Percentiles rank a stretch among this genome's conserved stretches.
Conservation (phyloP, 1,140 invertebrate genomes). For the Drosophila pectinifera region DNA sequence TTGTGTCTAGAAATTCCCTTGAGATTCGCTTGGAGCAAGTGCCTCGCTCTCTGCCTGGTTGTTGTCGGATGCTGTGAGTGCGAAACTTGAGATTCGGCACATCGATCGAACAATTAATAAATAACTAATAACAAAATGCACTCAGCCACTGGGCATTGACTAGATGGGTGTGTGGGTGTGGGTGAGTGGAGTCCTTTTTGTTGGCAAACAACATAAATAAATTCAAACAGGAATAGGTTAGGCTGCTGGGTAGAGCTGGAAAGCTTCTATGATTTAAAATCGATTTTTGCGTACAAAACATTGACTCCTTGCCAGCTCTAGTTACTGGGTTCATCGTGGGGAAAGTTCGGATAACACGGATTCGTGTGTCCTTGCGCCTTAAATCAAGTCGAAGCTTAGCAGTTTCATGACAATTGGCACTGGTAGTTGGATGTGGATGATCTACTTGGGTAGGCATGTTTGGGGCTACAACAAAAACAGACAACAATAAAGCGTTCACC, state of each 20-base stretch:
- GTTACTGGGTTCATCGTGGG: neutral
- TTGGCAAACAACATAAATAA: conserved; percentile 59
- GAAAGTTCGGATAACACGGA: conserved; percentile 9
- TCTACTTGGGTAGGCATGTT: conserved; percentile 30
- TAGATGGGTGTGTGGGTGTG: conserved; percentile 47
- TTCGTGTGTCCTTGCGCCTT: neutral
- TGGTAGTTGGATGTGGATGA: conserved; percentile 54
- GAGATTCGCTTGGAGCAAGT: conserved; percentile 77
- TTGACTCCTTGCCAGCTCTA: neutral
- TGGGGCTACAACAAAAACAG: conserved; percentile 53
- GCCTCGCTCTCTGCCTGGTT: conserved; percentile 46
- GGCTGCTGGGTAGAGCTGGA: neutral
- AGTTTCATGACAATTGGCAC: conserved; percentile 67
- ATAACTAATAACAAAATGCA: conserved; percentile 82
- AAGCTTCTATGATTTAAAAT: neutral
- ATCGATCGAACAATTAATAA: conserved; percentile 69
- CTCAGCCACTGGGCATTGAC: conserved; percentile 73
- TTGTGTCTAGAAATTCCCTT: conserved; percentile 68
- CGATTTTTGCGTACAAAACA: neutral
- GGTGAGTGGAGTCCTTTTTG: conserved; percentile 17
- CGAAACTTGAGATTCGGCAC: conserved; percentile 78
- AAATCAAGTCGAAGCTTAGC: conserved; percentile 19
- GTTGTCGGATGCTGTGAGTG: conserved; percentile 54
- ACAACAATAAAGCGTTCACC: conserved; percentile 71
- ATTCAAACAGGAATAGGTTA: conserved; percentile 32